Evolutionary conservation across 2,797 vertebrate genomes (phyloP).

Genomic region (Xerus rutilus): DNA sequence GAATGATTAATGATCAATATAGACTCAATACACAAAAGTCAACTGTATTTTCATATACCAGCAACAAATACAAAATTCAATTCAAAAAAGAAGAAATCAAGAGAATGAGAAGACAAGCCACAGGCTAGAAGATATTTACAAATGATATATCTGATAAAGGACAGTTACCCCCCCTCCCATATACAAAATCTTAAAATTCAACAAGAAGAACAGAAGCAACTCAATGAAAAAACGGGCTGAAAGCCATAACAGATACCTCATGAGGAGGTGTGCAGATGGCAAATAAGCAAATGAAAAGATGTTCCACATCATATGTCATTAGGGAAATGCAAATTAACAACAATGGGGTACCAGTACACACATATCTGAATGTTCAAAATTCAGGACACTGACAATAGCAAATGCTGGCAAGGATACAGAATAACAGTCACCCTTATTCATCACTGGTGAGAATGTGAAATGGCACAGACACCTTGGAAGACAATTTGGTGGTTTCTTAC

Average conservation of each 20-base stretch:
- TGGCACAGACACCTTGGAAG: background rate
- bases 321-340: background rate
- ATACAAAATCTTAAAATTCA: background rate
- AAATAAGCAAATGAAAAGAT: background rate
- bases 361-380: background rate
- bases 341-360: background rate
- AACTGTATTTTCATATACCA: slow-evolving; percentile 17
- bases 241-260: background rate
- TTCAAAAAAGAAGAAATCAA: slow-evolving; percentile 20
- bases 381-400: background rate
- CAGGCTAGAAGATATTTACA: background rate
- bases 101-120: background rate
- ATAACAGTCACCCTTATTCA: background rate
- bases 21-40: slow-evolving; percentile 13
- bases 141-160: background rate
- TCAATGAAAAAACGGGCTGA: background rate
- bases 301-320: background rate
- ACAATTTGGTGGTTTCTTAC: background rate
- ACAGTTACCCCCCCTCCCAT: background rate
- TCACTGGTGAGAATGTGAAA: background rate
- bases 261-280: background rate
- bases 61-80: slow-evolving; percentile 26
- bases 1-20: background rate
- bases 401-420: background rate
- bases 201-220: background rate